phyloP scores from a whole-genome alignment of 2,888 invertebrate species.

The Orchesellides sinensis region DNA sequence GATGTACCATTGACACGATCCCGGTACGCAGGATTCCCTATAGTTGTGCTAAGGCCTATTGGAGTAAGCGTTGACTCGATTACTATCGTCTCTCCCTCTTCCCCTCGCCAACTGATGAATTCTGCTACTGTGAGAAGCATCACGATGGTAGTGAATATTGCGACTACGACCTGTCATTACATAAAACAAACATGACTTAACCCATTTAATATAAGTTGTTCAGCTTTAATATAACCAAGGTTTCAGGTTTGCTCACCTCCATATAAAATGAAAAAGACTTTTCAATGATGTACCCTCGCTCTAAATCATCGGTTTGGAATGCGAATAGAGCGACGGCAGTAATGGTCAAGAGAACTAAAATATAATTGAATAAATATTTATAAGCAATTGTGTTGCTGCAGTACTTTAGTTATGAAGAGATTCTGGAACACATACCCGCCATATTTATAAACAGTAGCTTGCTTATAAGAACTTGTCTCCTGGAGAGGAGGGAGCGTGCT shows the following conservation, averaged over 20 bases:
- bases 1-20: conserved; percentile 79
- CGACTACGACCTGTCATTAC: conserved; percentile 69
- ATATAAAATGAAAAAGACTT: conserved; percentile 92
- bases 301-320: conserved; percentile 88
- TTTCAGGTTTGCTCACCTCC: conserved; percentile 79
- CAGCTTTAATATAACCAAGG: background rate
- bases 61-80: conserved; percentile 76
- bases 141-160: conserved; percentile 71
- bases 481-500: conserved; percentile 19
- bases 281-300: conserved; percentile 85
- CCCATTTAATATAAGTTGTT: background rate
- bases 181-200: background rate
- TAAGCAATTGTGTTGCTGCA: background rate
- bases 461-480: conserved; percentile 83
- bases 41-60: conserved; percentile 82
- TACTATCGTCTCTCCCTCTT: conserved; percentile 76
- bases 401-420: background rate
- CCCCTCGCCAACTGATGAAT: conserved; percentile 67
- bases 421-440: conserved; percentile 87
- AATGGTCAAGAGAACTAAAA: conserved; percentile 87
- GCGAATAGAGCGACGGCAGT: conserved; percentile 90
- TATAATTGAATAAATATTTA: no score
- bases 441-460: conserved; percentile 88
- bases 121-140: conserved; percentile 73
- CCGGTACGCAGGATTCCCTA: conserved; percentile 91